Base-by-base conservation (phyloP, 1,140 invertebrate species). In the Drosophila simulans region DNA sequence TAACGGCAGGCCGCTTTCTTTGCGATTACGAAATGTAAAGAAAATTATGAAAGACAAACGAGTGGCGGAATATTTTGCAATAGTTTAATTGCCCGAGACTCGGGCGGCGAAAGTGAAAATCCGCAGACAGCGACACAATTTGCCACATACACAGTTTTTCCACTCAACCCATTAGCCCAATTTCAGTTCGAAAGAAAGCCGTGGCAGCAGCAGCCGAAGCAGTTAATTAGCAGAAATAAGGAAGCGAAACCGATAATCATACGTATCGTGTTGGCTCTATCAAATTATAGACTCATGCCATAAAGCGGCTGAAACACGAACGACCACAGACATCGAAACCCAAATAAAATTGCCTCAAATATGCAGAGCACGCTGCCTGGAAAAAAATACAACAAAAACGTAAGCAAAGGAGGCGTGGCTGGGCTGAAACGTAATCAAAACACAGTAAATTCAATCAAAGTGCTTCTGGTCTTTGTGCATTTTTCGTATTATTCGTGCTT, bases 191-290 rank as follows among this genome's bases (percentile, higher is more conserved):
- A 37, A 45, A 56, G 59, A 74, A 64, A 51, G 80, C 59, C 59
- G 55, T 11, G 22, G 42, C 52, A 56, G 35, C 46, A 49, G 48
- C 48, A 10, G 49, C 56, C 34, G 45, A 42, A 49, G 55, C 55
- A 70, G 66, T 83, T 78, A 86, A 86, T 89, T 77, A 83, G 79
- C 70, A 52, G 63, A 88, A 88, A 88, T 88, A 83, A 88, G 83
- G 83, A 88, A 88, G 83, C 84, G 68, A 81, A 78, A 49, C 72
- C 66, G 60, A 76, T 70, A 70, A 76, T 76, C 55, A 71, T 65
- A 76, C 39, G 37, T 82, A 82, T 81, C 65, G 75, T 56, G 66
- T 59, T 58, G 54, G 58, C 73, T 72, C 73, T 82, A 82, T 88
- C 65, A 88, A 82, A 78, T 70, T 86, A 85, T 80, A 81, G 73